Evolutionary conservation across 1,140 invertebrate genomes (phyloP), one percentile per base, ranked within the genome.

Genomic region (Musca vetustissima): DNA sequence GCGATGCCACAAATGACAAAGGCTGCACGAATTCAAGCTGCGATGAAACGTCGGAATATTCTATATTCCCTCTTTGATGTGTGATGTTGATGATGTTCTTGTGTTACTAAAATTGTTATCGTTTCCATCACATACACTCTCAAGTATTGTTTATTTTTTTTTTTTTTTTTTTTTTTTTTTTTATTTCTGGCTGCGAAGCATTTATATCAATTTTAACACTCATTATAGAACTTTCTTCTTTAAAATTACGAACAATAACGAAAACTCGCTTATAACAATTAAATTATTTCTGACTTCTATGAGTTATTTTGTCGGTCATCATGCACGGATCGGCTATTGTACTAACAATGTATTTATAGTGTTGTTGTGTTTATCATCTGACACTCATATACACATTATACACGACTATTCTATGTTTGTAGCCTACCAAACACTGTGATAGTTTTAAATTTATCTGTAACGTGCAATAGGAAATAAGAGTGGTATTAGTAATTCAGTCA

Each of bases 171-270:
- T n/a, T n/a, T n/a, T n/a, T n/a, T n/a, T n/a, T 28, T 59, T 32
- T 59, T 59, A 8, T 59, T 17, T 57, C 9, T 19, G 49, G 9
- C 21, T 61, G 28, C 4, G 21, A 61, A 61, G 11, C 57, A 61
- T 61, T 61, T 61, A 61, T 61, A 32, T 36, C 57, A 36, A 28
- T 43, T 61, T 43, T 43, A 43, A n/a, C 28, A 19, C 28, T 61
- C 17, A 61, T 61, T 61, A 61, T 36, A 43, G 28, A 28, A 61
- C 57, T 61, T 61, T 61, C 57, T 61, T 36, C 55, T 36, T 43
- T 15, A 9, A 11, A 43, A 8, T 43, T 43, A 43, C 11, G 4
- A 9, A 13, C 36, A 43, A 13, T 6, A 9, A 43, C 1, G 4
- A 13, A 43, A 43, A 43, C 36, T 43, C 36, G 36, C 36, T 43